Evolutionary conservation across 2,888 invertebrate species (phyloP), one percentile per base, ranked within the genome.

Genomic region (Nephrotoma appendiculata): DNA sequence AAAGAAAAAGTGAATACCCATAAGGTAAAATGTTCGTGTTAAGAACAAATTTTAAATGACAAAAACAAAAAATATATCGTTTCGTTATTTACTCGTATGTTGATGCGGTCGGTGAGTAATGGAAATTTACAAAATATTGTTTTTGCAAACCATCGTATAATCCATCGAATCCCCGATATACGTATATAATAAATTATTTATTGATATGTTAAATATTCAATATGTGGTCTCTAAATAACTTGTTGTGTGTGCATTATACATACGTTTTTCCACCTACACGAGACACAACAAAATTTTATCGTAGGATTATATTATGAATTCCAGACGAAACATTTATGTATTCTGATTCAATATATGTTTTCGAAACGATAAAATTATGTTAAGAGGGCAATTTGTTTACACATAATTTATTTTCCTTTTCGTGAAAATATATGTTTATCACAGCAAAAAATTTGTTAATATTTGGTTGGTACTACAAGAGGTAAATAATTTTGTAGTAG

Each of bases 1-100:
- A 71, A 31, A n/a, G n/a, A 48, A n/a, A 84, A 84, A 84, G 43
- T 84, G 41, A 43, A 84, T 84, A 84, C 84, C 84, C 84, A 84
- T 84, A 84, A 84, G 84, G 42, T 84, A 84, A 84, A 42, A 43
- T 84, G 84, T 84, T 84, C 84, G 84, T 84, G 84, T 42, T 84
- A 43, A 43, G 42, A 84, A 84, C n/a, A 84, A 84, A 84, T 84
- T 84, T 42, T 42, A 84, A 84, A 84, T 84, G 84, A 84, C 84
- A 84, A 84, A 42, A 42, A 43, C 41, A 84, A 84, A 31, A 43
- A 84, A 84, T 84, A 84, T 84, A 84, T 84, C 31, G 31, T 31
- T 71, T 71, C 71, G 71, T 71, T 3, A 3, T 31, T n/a, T n/a
- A n/a, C n/a, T n/a, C n/a, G 1, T 19, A 19, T 71, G 31, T 71